Evolutionary conservation across 2,113 vertebrate genomes (phyloP), one percentile per base, ranked within the genome.

Genomic region (Furnarius figulus): DNA sequence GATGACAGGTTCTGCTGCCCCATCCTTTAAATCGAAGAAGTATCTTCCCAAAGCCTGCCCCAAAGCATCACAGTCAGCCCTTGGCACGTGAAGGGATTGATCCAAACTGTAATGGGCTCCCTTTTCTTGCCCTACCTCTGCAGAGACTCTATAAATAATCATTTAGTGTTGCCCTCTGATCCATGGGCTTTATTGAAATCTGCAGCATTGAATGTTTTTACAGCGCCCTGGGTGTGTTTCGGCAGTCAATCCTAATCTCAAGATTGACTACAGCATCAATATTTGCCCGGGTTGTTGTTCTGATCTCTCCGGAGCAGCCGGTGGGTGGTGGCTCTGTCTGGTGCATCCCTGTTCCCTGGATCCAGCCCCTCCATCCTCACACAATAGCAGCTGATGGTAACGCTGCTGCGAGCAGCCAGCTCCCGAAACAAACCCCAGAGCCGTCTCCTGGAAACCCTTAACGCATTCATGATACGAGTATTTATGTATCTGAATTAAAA

Each of bases 381-480:
- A 95, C 95, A 93, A 90, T 56, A 75, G 96, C 92, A 3, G 76
- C 96, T 91, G 97, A 96, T 92, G 96, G 97, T 14, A 89, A 35
- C 23, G 93, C 95, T 40, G 81, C 9, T 14, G 96, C 89, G 24
- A 94, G 97, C 96, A 97, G 97, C 95, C 83, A 28, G 95, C 95
- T 91, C 97, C 97, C n/a, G 70, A 84, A 74, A 87, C 95, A 89
- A 46, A 93, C 88, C 96, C 96, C 19, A 66, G 1, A 95, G 95
- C 97, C 67, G 97, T 97, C 97, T 98, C 98, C 97, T 98, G 96
- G 97, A 98, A 97, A 97, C 97, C 97, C 97, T 97, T 93, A 97
- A 96, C 88, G 78, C 96, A 95, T 96, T 93, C 97, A 49, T 87
- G 95, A 97, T 91, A 53, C 9, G 30, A 87, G 82, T 97, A 97